Conservation (phyloP, 2,797 vertebrate species). For the Leptoclinus maculatus region DNA sequence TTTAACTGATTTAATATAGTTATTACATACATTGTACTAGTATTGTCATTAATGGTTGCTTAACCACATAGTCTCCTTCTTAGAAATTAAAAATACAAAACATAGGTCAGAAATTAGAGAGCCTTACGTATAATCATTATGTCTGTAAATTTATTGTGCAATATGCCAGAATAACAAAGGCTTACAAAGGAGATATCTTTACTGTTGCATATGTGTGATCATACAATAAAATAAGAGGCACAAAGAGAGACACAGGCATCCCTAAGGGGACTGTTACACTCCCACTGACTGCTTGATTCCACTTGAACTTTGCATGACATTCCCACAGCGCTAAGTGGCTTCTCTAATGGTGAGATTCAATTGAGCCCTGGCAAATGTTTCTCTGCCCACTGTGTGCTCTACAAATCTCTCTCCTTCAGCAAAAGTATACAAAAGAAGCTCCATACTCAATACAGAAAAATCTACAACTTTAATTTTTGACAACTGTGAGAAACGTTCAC, state of each 20-base stretch:
- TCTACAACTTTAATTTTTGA: constrained; percentile 1
- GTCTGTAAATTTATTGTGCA: background rate
- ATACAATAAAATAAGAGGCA: constrained; percentile 44
- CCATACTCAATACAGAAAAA: constrained; percentile 22
- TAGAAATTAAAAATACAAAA: constrained; percentile 18
- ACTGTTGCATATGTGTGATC: constrained; percentile 42
- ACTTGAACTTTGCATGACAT: constrained; percentile 80
- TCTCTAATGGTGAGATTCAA: constrained; percentile 68
- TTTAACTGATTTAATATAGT: background rate
- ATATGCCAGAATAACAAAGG: constrained; percentile 3
- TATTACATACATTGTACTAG: background rate
- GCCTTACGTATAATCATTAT: background rate
- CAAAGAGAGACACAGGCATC: constrained; percentile 53
- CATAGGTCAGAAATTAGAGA: background rate
- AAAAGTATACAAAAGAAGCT: constrained; percentile 28
- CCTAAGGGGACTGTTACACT: constrained; percentile 61
- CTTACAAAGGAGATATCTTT: constrained; percentile 33
- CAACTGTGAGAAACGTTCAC: constrained; percentile 9
- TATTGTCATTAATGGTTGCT: background rate
- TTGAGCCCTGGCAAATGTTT: constrained; percentile 59
- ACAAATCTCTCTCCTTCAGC: constrained; percentile 31
- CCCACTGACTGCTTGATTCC: constrained; percentile 70
- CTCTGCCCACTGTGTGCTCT: constrained; percentile 45
- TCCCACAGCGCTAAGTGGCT: constrained; percentile 75
- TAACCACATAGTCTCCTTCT: background rate